Conservation (phyloP, 64 coral and sea anemone species). For the Actinia tenebrosa region DNA sequence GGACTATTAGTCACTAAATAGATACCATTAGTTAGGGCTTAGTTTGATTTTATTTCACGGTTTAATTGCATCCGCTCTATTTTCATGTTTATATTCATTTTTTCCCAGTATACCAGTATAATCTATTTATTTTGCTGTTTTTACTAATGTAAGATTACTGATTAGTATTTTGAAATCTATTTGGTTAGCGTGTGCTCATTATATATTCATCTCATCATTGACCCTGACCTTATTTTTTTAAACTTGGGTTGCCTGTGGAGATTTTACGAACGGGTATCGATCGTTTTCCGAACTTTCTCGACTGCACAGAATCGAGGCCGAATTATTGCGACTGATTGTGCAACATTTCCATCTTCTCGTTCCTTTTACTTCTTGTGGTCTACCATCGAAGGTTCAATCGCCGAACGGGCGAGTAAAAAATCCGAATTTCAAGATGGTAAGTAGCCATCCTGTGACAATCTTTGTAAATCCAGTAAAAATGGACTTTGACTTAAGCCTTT, state of each 20-base stretch:
- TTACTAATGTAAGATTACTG: no score
- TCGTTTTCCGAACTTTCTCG: not conserved
- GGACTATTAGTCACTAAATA: no score
- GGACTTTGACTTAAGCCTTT: not conserved
- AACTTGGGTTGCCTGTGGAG: not conserved
- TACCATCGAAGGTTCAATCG: conserved; percentile 31
- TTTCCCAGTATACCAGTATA: no score
- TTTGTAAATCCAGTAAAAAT: conserved; percentile 27
- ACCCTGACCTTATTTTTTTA: no score
- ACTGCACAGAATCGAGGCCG: conserved; percentile 44
- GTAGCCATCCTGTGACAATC: conserved; percentile 72
- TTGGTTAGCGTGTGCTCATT: no score
- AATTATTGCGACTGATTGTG: conserved; percentile 58
- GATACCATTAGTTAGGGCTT: no score
- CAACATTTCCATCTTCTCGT: conserved; percentile 9
- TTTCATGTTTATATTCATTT: no score
- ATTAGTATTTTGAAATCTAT: no score
- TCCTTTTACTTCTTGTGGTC: conserved; percentile 70
- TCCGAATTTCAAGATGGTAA: conserved; percentile 71
- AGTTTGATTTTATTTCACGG: no score
- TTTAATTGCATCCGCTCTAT: no score
- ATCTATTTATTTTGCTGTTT: no score
- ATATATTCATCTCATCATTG: no score
- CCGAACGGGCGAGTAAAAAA: conserved; percentile 37
- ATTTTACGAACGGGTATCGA: not conserved